Conservation (phyloP, 30 jellyfish, hydroid and myxozoan species). For the Euphysa ruthae region DNA sequence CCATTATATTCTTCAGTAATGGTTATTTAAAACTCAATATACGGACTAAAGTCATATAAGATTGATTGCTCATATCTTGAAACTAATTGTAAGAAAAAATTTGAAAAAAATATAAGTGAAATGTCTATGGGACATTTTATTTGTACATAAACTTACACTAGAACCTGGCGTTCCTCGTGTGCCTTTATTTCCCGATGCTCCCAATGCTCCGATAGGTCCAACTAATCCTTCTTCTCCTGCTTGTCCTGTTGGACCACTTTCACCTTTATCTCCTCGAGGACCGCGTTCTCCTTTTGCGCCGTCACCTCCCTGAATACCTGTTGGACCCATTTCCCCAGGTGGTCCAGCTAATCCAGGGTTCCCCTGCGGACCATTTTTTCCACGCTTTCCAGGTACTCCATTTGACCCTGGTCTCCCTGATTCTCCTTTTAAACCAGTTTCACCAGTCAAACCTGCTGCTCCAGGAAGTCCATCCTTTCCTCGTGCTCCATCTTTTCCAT, state of each 20-base stretch:
- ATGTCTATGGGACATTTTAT: too few relatives aligned
- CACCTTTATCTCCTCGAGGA: constrained; percentile 44
- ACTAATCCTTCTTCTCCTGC: constrained; percentile 36
- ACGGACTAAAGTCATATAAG: too few relatives aligned
- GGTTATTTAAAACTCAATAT: too few relatives aligned
- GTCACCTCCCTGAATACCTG: constrained; percentile 31
- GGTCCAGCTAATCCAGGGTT: constrained; percentile 44
- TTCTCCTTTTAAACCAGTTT: constrained; percentile 52
- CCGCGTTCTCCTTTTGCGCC: constrained; percentile 45
- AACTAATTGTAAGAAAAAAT: too few relatives aligned
- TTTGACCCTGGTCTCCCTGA: constrained; percentile 51
- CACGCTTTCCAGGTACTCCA: constrained; percentile 58
- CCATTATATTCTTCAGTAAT: neutral
- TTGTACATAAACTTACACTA: constrained; percentile 22
- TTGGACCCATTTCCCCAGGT: constrained; percentile 30
- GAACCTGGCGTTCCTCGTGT: constrained; percentile 22
- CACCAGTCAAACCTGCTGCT: constrained; percentile 64
- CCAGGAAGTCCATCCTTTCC: constrained; percentile 78
- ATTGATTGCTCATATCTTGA: too few relatives aligned
- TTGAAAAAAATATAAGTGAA: too few relatives aligned
- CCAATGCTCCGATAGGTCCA: constrained; percentile 50
- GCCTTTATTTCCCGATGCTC: constrained; percentile 25
- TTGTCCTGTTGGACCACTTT: constrained; percentile 28
- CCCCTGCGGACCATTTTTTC: constrained; percentile 62
- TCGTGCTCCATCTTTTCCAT: constrained; percentile 54